Evolutionary conservation across 2,113 vertebrate species (phyloP), one percentile per base, ranked within the genome.

Genomic region (Albula glossodonta): DNA sequence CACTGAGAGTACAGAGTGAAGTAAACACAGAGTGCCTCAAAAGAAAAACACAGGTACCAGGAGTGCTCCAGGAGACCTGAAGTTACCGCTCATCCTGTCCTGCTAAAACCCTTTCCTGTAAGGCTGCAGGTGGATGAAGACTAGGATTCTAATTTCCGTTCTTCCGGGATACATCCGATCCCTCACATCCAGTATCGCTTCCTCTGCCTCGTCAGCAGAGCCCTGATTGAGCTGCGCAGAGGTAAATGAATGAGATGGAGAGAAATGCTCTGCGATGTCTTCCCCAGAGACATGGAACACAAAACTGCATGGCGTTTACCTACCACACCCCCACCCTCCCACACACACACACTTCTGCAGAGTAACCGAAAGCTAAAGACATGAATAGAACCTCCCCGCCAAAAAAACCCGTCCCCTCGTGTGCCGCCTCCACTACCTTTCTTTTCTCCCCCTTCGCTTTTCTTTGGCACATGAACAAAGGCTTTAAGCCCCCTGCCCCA

Each of bases 401-500:
- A 17, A 78, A 48, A 1, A 12, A 63, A 63, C 57, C 57, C 17
- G 15, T 17, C 70, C 53, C 56, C 22, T 31, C 19, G 53, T 53
- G 78, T 79, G 52, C 78, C 41, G n/a, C 22, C 77, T 25, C 52
- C 56, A 51, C 25, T 2, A 5, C 51, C 51, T 25, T 31, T 52
- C 49, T 52, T 81, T 81, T 10, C 10, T 41, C 31, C 31, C n/a
- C 49, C 80, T 19, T 51, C 17, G 12, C 81, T 49, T 48, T 51
- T 50, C 51, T 57, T 82, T 86, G 81, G 81, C 41, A 12, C 4
- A 60, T 31, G 85, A 83, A 83, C 60, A 86, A 82, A 86, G 52
- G 66, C 17, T 9, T 56, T 86, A 41, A 6, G 31, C 51, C 52
- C 60, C 50, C 19, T 78, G 50, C 79, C 80, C 80, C 56, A 77